Evolutionary conservation across 2,888 invertebrate species (phyloP), one percentile per base, ranked within the genome.

Genomic region (Syritta pipiens): DNA sequence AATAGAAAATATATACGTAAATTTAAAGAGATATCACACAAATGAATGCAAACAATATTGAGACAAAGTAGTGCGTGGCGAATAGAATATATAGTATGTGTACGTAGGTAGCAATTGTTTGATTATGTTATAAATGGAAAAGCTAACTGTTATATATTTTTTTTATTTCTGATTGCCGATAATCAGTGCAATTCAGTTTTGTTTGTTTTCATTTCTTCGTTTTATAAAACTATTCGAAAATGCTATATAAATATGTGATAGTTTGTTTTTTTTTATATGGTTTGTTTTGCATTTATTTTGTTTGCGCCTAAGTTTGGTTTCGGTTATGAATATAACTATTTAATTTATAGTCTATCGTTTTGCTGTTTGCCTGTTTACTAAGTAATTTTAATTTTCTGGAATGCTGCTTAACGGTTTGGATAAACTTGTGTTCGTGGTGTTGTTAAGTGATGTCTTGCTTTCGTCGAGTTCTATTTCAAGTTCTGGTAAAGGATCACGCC

Each of bases 401-500:
- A 88, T 88, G 84, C 87, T 85, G 71, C 84, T 82, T 81, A 87
- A 83, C 35, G 87, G 84, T 81, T 85, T 85, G 4, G 83, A 83
- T 42, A 74, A 40, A 53, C 59, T 81, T 20, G 60, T 60, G 59
- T 71, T 77, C 53, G 75, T 63, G 35, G 72, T 48, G 17, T 51
- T n/a, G n/a, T n/a, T 67, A n/a, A 81, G 48, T 37, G 60, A 7
- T 35, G 55, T 1, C 19, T 60, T 75, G 40, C 35, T 68, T 35
- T 71, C 62, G 48, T 86, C 85, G 57, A 88, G 62, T 32, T 85
- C 85, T 24, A 86, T 81, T 10, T 86, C 86, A 79, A 92, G 83
- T 79, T 92, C 90, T 1, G 92, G 92, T 81, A 98, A 91, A 6
- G 97, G 97, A 83, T 96, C 95, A 82, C 97, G 93, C 98, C 98